A percentile compares a stretch with the other conserved stretches of the same genome.
phyloP scores from a whole-genome alignment of 2,113 vertebrate species.

The Elgaria multicarinata region DNA sequence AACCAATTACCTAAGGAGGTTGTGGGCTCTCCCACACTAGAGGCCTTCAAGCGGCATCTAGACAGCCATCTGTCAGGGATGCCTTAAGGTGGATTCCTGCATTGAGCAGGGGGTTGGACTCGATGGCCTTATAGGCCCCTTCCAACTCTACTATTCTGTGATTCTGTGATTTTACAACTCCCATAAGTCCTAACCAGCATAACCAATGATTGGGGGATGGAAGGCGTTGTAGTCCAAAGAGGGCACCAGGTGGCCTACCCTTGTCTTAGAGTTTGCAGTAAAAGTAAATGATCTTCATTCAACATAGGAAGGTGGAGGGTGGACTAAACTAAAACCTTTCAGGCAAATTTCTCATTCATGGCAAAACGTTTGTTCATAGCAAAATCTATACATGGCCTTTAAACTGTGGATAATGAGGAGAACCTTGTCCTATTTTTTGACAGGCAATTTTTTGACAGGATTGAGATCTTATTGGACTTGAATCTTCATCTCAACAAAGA shows the following conservation, averaged over 20 bases:
- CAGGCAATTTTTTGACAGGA: conserved; percentile 29
- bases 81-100: too few relatives aligned
- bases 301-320: too few relatives aligned
- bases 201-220: neutral
- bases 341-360: neutral
- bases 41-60: too few relatives aligned
- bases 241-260: too few relatives aligned
- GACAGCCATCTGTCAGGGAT: too few relatives aligned
- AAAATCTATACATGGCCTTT: too few relatives aligned
- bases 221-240: neutral
- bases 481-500: neutral
- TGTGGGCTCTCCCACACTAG: too few relatives aligned
- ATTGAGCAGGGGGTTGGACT: too few relatives aligned
- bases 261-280: neutral
- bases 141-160: too few relatives aligned
- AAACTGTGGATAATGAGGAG: neutral
- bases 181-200: neutral
- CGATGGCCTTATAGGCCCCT: too few relatives aligned
- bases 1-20: too few relatives aligned
- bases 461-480: conserved; percentile 38
- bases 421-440: neutral
- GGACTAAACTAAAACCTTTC: neutral
- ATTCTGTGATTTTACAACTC: too few relatives aligned
- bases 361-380: neutral
- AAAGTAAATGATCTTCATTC: neutral